phyloP scores from a whole-genome alignment of 2,888 invertebrate genomes.

The Acanthococcus lagerstroemiae region DNA sequence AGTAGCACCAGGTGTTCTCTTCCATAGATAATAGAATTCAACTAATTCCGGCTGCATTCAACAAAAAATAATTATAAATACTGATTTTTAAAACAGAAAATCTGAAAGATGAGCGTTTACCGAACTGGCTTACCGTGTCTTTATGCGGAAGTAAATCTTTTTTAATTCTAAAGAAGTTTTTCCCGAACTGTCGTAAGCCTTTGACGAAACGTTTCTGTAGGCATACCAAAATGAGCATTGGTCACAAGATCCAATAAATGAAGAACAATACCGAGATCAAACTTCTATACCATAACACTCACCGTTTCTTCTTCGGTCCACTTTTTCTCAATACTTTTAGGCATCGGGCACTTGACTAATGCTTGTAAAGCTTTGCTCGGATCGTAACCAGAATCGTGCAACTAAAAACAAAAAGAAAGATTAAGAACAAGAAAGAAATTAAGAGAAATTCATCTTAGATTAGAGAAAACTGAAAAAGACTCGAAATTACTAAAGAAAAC shows the following conservation, averaged over 20 bases:
- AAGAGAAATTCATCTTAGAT: not conserved
- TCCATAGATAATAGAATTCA: constrained; percentile 99
- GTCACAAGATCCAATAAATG: not conserved
- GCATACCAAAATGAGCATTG: not conserved
- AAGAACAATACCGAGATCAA: not conserved
- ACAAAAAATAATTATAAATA: constrained; percentile 35
- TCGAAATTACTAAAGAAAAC: too few relatives aligned
- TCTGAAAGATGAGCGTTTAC: not conserved
- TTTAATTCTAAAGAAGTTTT: constrained; percentile 95
- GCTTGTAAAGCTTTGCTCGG: constrained; percentile 92
- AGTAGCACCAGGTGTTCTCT: constrained; percentile 96
- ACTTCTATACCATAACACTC: constrained; percentile 38
- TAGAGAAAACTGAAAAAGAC: not conserved
- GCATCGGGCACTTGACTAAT: constrained; percentile 91
- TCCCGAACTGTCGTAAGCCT: constrained; percentile 95
- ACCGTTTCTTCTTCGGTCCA: constrained; percentile 95
- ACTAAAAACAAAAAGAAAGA: constrained; percentile 49
- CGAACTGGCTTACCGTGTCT: constrained; percentile 69
- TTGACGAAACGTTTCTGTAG: constrained; percentile 88
- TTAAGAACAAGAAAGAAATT: constrained; percentile 28
- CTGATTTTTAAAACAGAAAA: constrained; percentile 22
- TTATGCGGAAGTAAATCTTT: constrained; percentile 94
- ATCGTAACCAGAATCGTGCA: constrained; percentile 94
- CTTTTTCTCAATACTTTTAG: constrained; percentile 93
- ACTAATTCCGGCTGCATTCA: constrained; percentile 72